Evolutionary conservation across 1,140 invertebrate species (phyloP).

Genomic region (Diachasma alloeum): DNA sequence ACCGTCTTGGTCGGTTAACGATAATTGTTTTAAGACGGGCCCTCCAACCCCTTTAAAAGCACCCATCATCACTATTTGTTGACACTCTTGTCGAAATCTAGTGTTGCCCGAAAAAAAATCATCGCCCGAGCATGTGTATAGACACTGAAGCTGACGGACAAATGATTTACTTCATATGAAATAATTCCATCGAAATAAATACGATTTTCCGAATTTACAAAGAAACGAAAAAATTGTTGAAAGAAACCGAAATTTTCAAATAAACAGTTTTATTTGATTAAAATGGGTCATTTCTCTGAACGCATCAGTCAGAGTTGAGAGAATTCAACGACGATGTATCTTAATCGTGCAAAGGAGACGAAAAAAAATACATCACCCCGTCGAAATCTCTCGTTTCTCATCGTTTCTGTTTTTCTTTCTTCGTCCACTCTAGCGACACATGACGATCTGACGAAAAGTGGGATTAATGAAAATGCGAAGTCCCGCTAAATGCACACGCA

Average conservation of each 20-base stretch:
- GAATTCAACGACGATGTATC: neutral
- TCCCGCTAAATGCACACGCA: constrained; percentile 42
- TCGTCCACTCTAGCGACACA: neutral
- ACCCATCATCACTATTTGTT: constrained; percentile 21
- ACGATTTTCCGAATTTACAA: too few relatives aligned
- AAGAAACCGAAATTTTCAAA: too few relatives aligned
- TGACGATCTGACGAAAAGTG: constrained; percentile 29
- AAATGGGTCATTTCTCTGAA: neutral
- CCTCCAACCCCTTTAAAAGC: constrained; percentile 10
- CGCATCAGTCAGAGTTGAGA: neutral
- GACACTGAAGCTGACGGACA: too few relatives aligned
- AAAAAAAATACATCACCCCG: neutral
- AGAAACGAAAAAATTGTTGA: too few relatives aligned
- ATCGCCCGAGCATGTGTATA: too few relatives aligned
- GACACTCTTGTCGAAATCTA: too few relatives aligned
- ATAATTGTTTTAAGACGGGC: constrained; percentile 49
- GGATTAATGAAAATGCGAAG: constrained; percentile 46
- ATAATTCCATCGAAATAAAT: too few relatives aligned
- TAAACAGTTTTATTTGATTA: too few relatives aligned
- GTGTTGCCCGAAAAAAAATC: too few relatives aligned
- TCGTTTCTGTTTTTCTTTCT: neutral
- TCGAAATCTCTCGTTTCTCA: neutral
- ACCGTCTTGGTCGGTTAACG: constrained; percentile 42
- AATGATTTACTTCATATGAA: too few relatives aligned
- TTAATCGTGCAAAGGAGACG: neutral